A percentile compares a stretch with the other conserved stretches of the same genome.
These are phyloP conservation scores for Protosalanx chinensis DNA, from an alignment of 2,797 vertebrate genomes.

Conservation along the genomic window DNA sequence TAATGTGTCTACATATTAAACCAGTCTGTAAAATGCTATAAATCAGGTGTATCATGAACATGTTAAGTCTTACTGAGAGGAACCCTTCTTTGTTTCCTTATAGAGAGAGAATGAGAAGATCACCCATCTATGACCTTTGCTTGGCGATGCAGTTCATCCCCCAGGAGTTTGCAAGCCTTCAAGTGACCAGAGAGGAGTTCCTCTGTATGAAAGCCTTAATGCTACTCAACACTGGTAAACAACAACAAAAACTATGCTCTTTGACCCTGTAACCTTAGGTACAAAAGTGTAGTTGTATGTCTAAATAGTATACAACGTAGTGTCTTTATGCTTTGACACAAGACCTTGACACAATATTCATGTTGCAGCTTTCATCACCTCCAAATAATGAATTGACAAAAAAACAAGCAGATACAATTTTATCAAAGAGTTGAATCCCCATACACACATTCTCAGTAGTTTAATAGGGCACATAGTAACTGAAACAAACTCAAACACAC, in stretches of 20 bases:
- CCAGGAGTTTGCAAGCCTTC: conserved; percentile 92
- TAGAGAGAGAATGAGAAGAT: conserved; percentile 92
- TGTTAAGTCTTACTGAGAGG: not conserved
- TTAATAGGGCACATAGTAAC: not conserved
- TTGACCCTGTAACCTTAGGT: not conserved
- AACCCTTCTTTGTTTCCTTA: not conserved
- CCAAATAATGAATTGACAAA: not conserved
- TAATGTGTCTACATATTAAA: too few species aligned
- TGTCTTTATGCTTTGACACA: conserved; percentile 12
- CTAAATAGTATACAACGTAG: conserved; percentile 16
- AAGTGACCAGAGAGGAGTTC: conserved; percentile 91
- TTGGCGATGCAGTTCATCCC: conserved; percentile 94
- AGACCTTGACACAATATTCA: conserved; percentile 36
- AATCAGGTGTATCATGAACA: not conserved
- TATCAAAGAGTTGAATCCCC: not conserved
- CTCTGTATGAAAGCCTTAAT: conserved; percentile 98
- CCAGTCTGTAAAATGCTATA: not conserved
- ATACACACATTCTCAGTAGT: not conserved
- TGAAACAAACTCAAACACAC: not conserved
- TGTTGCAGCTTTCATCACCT: conserved; percentile 39
- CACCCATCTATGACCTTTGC: conserved; percentile 91
- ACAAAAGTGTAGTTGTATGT: not conserved
- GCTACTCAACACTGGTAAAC: conserved; percentile 90
- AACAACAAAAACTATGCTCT: not conserved
- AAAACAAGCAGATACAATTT: conserved; percentile 5